These are phyloP conservation scores for Orthonychiurus folsomi DNA, from an alignment of 2,888 invertebrate species.

Conservation along the genomic window DNA sequence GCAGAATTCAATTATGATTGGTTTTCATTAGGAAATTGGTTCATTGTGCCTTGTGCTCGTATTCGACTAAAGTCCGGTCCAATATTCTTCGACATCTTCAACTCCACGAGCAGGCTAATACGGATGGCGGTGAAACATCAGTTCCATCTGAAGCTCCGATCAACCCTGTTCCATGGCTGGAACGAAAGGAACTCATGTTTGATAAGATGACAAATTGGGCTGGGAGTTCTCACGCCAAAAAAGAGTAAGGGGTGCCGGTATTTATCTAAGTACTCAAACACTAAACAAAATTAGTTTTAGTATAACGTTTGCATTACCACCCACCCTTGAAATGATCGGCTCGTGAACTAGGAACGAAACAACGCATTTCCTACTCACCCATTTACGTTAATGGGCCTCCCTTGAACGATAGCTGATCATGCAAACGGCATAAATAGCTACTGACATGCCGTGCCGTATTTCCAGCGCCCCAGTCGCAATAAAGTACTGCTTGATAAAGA, in stretches of 20 bases:
- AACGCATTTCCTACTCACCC: no score
- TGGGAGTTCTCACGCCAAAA: constrained; percentile 52
- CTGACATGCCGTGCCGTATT: no score
- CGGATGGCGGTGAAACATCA: constrained; percentile 36
- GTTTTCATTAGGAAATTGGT: constrained; percentile 24
- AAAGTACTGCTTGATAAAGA: no score
- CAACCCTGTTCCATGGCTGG: constrained; percentile 71
- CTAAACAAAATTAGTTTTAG: no score
- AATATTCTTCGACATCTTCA: constrained; percentile 64
- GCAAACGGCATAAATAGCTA: no score
- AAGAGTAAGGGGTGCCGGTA: constrained; percentile 30
- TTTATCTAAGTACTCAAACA: no score
- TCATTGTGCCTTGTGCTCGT: constrained; percentile 41
- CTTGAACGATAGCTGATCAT: no score
- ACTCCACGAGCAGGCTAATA: constrained; percentile 48
- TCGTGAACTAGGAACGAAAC: no score
- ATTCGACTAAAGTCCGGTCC: constrained; percentile 41
- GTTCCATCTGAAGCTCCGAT: constrained; percentile 59
- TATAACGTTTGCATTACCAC: no score
- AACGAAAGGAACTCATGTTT: constrained; percentile 68
- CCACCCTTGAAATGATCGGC: no score
- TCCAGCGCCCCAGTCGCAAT: no score
- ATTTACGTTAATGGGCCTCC: no score
- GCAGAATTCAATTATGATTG: neutral
- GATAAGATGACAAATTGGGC: constrained; percentile 78